Conservation (phyloP, 2,113 vertebrate genomes). For the Amia ocellicauda region DNA sequence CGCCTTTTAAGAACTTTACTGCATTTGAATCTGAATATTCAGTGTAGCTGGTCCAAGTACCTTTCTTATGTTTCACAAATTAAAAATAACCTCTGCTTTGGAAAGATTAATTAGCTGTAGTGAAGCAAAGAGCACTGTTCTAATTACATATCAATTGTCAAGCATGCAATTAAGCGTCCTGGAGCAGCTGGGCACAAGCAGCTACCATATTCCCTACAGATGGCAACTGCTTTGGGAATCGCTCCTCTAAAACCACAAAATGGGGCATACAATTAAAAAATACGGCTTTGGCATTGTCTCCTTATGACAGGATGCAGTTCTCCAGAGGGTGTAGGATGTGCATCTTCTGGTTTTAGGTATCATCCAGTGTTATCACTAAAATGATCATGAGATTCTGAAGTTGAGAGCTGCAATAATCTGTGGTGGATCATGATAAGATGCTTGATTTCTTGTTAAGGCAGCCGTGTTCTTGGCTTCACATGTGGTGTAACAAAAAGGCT, state of each 20-base stretch:
- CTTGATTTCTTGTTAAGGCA: too few relatives aligned
- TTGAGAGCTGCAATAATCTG: too few relatives aligned
- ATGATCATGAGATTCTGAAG: too few relatives aligned
- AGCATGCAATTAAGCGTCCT: constrained; percentile 61
- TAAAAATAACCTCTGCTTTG: background rate
- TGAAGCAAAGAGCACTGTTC: background rate
- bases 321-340: too few relatives aligned
- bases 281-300: background rate
- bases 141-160: constrained; percentile 57
- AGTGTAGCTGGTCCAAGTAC: background rate
- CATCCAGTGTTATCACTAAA: too few relatives aligned
- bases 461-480: too few relatives aligned
- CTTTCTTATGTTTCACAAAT: constrained; percentile 1
- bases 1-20: too few relatives aligned
- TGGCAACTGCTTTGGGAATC: background rate
- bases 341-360: too few relatives aligned
- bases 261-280: background rate
- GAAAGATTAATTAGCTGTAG: constrained; percentile 1
- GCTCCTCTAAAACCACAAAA: background rate
- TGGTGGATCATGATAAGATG: too few relatives aligned
- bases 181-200: constrained; percentile 53
- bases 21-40: background rate
- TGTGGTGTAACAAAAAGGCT: background rate
- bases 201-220: constrained; percentile 56
- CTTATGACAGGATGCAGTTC: too few relatives aligned